Evolutionary conservation across 1,140 invertebrate genomes (phyloP), one percentile per base, ranked within the genome.

Genomic region (Rhynchophorus ferrugineus): DNA sequence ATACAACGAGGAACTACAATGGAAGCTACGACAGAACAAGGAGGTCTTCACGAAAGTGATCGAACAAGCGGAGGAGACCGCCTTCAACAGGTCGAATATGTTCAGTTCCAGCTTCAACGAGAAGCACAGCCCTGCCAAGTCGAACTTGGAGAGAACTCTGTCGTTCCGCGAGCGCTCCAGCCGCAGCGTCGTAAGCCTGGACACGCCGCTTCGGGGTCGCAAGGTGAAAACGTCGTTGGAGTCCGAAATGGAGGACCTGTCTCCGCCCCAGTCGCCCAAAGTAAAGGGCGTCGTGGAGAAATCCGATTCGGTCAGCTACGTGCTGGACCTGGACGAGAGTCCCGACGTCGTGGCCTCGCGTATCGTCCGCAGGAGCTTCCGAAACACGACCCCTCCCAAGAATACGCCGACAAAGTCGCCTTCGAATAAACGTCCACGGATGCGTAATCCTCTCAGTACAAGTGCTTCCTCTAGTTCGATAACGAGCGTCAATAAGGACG

Each of bases 1-100:
- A 60, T 80, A 87, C 60, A 92, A 91, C 64, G 91, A 95, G 71
- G 86, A 92, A 69, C 73, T 94, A 1, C 78, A 85, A 61, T 94
- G 87, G 79, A 85, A 84, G 66, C 75, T 94, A 42, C 78, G 84
- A 61, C 84, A 87, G 58, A 87, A 85, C 62, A 82, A 80, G 22
- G 80, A 85, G 62, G 78, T 84, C 6, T 71, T 77, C 11, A 76
- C 44, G 9, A 61, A 64, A 53, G 60, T 68, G 1, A 37, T 68
- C 1, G 64, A 69, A 49, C 61, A 66, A 33, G 57, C 63, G 5
- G 61, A 63, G 46, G 60, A 65, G 14, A 42, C 58, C n/a, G 44
- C 21, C 0, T 61, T 66, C 35, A 65, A 57, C 45, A 54, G 65
- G n/a, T 64, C 60, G 1, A 20, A 57, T n/a, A 43, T 62, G 9